Evolutionary conservation across 2,888 invertebrate genomes (phyloP).

Genomic region (Hemaris fuciformis): DNA sequence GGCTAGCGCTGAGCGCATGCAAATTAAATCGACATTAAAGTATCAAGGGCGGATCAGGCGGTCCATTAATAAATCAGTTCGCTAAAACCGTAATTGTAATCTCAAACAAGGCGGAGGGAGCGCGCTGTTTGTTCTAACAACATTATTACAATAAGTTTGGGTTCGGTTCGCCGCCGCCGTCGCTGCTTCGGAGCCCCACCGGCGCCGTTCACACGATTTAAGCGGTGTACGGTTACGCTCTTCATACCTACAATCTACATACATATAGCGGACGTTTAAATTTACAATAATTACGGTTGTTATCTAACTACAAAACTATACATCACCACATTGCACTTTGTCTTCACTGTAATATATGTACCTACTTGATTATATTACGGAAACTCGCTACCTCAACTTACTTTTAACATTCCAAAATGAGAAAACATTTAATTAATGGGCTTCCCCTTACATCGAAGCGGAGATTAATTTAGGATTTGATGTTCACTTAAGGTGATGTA

Average conservation of each 20-base stretch:
- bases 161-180: conserved; percentile 56
- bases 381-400: no score
- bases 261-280: conserved; percentile 9
- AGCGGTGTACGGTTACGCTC: conserved; percentile 26
- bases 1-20: conserved; percentile 45
- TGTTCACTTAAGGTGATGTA: no score
- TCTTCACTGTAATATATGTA: no score
- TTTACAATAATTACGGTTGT: conserved; percentile 1
- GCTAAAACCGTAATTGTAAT: conserved; percentile 82
- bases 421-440: no score
- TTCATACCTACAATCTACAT: conserved; percentile 4
- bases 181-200: conserved; percentile 38
- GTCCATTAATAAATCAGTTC: conserved; percentile 81
- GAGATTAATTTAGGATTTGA: no score
- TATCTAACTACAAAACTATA: background rate
- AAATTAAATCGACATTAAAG: conserved; percentile 80
- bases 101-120: conserved; percentile 77
- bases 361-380: no score
- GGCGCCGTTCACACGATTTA: conserved; percentile 52
- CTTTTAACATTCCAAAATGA: no score
- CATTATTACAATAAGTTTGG: conserved; percentile 81
- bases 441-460: no score
- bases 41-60: conserved; percentile 79
- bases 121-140: conserved; percentile 78
- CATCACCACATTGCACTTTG: no score